phyloP scores from a whole-genome alignment of 2,888 invertebrate genomes.

The Nemapogon koenigi region DNA sequence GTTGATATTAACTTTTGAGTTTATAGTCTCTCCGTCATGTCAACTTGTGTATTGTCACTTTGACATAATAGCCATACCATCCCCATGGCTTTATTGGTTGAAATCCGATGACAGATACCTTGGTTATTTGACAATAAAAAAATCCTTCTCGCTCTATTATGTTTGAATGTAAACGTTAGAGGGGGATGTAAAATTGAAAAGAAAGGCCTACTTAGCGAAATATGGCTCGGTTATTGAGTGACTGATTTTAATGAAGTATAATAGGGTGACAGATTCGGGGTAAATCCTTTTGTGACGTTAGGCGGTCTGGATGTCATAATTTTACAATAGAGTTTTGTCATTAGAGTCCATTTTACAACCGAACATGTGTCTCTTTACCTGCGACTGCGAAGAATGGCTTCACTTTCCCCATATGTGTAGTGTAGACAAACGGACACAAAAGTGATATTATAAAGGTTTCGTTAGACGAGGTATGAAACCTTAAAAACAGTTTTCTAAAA shows the following conservation, averaged over 20 bases:
- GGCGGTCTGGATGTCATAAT: too few species aligned
- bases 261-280: slow-evolving; percentile 29
- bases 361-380: too few species aligned
- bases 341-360: too few species aligned
- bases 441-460: too few species aligned
- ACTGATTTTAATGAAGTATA: slow-evolving; percentile 53
- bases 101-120: slow-evolving; percentile 53
- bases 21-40: slow-evolving; percentile 57
- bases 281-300: slow-evolving; percentile 9
- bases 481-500: too few species aligned
- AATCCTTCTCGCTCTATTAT: slow-evolving; percentile 19
- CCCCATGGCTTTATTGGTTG: slow-evolving; percentile 56
- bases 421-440: too few species aligned
- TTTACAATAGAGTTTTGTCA: too few species aligned
- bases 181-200: slow-evolving; percentile 18
- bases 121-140: slow-evolving; percentile 35
- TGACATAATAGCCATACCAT: slow-evolving; percentile 60
- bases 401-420: too few species aligned
- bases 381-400: too few species aligned
- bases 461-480: too few species aligned
- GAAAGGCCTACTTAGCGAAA: slow-evolving; percentile 50
- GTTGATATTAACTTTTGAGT: slow-evolving; percentile 52
- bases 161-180: neutral
- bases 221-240: slow-evolving; percentile 45
- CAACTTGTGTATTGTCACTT: slow-evolving; percentile 63